Evolutionary conservation across 2,888 invertebrate genomes (phyloP).

Genomic region (Drosophila mimetica): DNA sequence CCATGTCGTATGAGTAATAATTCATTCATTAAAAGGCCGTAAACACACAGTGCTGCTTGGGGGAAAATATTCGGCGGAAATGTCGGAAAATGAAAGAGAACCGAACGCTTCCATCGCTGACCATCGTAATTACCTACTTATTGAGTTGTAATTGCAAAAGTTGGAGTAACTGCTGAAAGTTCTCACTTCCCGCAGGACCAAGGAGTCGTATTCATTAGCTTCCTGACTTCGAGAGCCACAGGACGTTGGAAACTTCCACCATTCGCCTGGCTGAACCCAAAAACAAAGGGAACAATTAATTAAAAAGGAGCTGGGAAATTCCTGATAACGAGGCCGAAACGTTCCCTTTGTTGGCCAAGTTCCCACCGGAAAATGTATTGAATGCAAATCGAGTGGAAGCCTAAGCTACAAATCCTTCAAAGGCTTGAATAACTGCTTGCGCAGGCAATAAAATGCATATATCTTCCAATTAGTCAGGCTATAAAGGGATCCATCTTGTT

Average conservation of each 20-base stretch:
- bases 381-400: constrained; percentile 43
- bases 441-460: not conserved
- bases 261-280: constrained; percentile 1
- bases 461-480: not conserved
- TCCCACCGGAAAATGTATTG: constrained; percentile 5
- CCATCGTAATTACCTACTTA: constrained; percentile 65
- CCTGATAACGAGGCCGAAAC: constrained; percentile 15
- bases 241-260: constrained; percentile 22
- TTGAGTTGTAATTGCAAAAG: constrained; percentile 76
- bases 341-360: constrained; percentile 6
- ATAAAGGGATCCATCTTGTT: not conserved
- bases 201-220: constrained; percentile 49
- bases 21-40: constrained; percentile 51
- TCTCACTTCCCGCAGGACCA: constrained; percentile 3
- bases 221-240: constrained; percentile 33
- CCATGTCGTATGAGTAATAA: constrained; percentile 51
- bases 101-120: not conserved
- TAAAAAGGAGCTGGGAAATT: constrained; percentile 17
- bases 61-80: constrained; percentile 30
- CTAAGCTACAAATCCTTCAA: constrained; percentile 14
- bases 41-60: constrained; percentile 25
- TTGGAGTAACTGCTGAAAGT: constrained; percentile 57
- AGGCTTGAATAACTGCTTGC: not conserved
- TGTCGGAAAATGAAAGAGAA: constrained; percentile 12
- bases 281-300: constrained; percentile 35